Evolutionary conservation across 2,113 vertebrate species (phyloP).

Genomic region (Oncorhynchus gorbuscha): DNA sequence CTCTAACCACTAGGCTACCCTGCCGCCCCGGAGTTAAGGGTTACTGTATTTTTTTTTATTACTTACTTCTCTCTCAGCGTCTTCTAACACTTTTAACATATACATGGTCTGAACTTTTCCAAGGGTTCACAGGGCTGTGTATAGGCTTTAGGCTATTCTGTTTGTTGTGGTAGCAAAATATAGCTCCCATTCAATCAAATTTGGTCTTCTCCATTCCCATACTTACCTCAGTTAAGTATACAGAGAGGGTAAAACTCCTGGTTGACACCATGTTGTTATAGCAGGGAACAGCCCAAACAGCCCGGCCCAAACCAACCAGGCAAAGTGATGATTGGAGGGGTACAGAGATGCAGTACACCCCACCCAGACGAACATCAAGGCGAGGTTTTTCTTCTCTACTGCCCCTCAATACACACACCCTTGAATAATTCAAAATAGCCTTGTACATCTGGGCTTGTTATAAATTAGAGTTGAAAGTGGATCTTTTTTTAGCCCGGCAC

Average conservation of each 20-base stretch:
- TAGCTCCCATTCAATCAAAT: conserved; percentile 68
- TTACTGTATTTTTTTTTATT: no score
- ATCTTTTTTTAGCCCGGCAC: conserved; percentile 71
- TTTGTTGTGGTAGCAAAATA: conserved; percentile 57
- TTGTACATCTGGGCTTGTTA: conserved; percentile 68
- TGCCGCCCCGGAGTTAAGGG: no score
- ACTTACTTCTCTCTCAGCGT: no score
- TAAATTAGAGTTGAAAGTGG: conserved; percentile 71
- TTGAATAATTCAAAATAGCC: conserved; percentile 68
- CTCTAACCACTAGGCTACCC: no score
- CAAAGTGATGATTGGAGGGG: conserved; percentile 61
- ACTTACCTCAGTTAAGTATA: conserved; percentile 65
- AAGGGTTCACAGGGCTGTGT: conserved; percentile 41
- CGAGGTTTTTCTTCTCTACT: conserved; percentile 46
- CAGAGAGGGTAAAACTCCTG: conserved; percentile 31
- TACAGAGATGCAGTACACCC: conserved; percentile 58
- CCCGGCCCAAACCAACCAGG: no score
- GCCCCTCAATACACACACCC: conserved; percentile 59
- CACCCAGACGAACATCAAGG: conserved; percentile 71
- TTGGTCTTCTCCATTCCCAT: conserved; percentile 51
- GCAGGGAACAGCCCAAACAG: conserved; percentile 26
- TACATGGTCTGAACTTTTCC: conserved; percentile 48
- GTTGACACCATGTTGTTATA: conserved; percentile 64
- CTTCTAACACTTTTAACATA: neutral
- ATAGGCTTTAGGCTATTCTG: conserved; percentile 2